Evolutionary conservation across 92 coral and sea anemone genomes (phyloP).

Genomic region (Porites evermanni): DNA sequence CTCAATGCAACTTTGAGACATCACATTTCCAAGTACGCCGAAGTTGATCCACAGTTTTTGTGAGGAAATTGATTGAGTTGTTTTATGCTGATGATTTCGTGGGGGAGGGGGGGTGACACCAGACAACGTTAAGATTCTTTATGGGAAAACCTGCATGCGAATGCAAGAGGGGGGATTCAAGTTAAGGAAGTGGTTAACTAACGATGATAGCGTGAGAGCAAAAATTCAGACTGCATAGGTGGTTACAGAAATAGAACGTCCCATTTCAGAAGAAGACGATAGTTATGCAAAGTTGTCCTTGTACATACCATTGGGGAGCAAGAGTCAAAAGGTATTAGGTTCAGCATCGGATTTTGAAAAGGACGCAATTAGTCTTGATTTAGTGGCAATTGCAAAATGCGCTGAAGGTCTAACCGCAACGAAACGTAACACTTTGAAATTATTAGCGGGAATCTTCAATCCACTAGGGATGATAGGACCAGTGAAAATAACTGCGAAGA

Average conservation of each 20-base stretch:
- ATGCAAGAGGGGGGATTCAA: neutral
- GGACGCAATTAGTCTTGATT: neutral
- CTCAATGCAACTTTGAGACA: constrained; percentile 45
- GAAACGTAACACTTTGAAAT: constrained; percentile 16
- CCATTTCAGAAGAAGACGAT: neutral
- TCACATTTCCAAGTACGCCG: constrained; percentile 18
- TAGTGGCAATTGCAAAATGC: neutral
- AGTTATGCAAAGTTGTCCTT: neutral
- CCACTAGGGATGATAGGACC: constrained; percentile 45
- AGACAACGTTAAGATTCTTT: neutral
- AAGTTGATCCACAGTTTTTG: too few relatives aligned
- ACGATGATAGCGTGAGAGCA: neutral
- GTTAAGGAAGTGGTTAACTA: constrained; percentile 4
- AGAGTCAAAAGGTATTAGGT: neutral
- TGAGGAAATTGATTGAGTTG: too few relatives aligned
- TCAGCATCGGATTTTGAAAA: neutral
- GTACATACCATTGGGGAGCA: too few relatives aligned
- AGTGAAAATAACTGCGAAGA: constrained; percentile 31
- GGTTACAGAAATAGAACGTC: neutral
- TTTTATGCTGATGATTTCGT: neutral
- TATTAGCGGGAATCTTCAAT: constrained; percentile 45
- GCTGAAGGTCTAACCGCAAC: neutral
- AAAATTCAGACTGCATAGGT: neutral
- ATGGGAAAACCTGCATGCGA: neutral
- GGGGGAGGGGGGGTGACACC: neutral